These are phyloP conservation scores for Mythimna pallens DNA, from an alignment of 2,888 invertebrate genomes.

Conservation along the genomic window DNA sequence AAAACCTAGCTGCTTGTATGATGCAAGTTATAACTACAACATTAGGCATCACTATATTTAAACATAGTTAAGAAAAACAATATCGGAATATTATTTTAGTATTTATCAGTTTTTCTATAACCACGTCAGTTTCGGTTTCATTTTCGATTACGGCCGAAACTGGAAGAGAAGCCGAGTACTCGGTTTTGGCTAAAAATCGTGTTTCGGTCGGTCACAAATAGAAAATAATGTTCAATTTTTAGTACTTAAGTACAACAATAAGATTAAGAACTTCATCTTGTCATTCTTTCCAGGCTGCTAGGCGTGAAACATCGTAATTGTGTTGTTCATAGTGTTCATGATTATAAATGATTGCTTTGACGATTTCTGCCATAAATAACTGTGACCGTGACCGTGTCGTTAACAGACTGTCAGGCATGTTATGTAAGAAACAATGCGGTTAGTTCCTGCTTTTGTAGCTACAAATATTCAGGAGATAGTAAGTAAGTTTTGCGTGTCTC, in stretches of 20 bases:
- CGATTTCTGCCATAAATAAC: slow-evolving; percentile 23
- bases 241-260: background rate
- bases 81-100: too few species aligned
- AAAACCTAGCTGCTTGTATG: too few species aligned
- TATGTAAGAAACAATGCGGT: slow-evolving; percentile 23
- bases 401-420: slow-evolving; percentile 23
- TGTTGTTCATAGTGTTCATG: slow-evolving; percentile 20
- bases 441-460: slow-evolving; percentile 30
- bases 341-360: slow-evolving; percentile 38
- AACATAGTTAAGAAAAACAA: too few species aligned
- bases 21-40: too few species aligned
- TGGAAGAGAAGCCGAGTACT: too few species aligned
- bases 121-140: too few species aligned
- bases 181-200: too few species aligned
- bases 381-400: slow-evolving; percentile 21
- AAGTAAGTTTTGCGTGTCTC: slow-evolving; percentile 8
- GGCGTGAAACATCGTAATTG: slow-evolving; percentile 22
- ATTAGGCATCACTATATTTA: too few species aligned
- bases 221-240: slow-evolving; percentile 13
- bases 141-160: too few species aligned
- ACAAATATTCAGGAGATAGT: slow-evolving; percentile 19
- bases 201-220: background rate
- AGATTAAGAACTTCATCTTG: slow-evolving; percentile 30
- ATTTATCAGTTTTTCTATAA: too few species aligned
- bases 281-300: slow-evolving; percentile 10